These are phyloP conservation scores for Cinclus mexicanus DNA, from an alignment of 2,113 vertebrate genomes.

Conservation along the genomic window DNA sequence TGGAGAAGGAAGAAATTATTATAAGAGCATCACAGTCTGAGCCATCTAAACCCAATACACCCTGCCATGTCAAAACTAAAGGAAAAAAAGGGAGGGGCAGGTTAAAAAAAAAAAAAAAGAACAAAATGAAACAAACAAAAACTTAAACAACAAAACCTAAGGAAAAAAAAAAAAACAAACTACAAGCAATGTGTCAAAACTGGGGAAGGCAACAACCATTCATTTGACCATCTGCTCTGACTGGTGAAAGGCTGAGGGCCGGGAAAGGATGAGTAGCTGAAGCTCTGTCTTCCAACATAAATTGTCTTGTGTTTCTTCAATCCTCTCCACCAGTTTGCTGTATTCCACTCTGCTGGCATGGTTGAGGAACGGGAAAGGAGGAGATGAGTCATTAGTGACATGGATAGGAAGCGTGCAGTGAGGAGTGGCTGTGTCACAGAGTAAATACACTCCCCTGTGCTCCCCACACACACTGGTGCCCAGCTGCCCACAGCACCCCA, in stretches of 20 bases:
- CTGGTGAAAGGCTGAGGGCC: background rate
- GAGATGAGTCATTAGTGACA: background rate
- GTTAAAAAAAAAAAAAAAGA: background rate
- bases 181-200: background rate
- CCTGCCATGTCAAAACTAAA: background rate
- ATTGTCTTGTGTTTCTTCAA: background rate
- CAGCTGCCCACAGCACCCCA: background rate
- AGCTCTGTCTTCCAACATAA: background rate
- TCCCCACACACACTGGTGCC: background rate
- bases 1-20: background rate
- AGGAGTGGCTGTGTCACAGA: background rate
- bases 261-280: background rate
- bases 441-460: background rate
- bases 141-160: background rate
- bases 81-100: background rate
- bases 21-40: accelerated
- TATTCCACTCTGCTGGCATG: background rate
- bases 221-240: background rate
- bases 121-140: background rate
- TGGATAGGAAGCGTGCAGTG: background rate
- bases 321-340: background rate
- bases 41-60: background rate
- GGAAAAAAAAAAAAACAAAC: background rate
- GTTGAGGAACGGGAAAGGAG: background rate
- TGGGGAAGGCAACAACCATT: background rate